These are phyloP conservation scores for Luperina testacea DNA, from an alignment of 2,888 invertebrate genomes.

Conservation along the genomic window DNA sequence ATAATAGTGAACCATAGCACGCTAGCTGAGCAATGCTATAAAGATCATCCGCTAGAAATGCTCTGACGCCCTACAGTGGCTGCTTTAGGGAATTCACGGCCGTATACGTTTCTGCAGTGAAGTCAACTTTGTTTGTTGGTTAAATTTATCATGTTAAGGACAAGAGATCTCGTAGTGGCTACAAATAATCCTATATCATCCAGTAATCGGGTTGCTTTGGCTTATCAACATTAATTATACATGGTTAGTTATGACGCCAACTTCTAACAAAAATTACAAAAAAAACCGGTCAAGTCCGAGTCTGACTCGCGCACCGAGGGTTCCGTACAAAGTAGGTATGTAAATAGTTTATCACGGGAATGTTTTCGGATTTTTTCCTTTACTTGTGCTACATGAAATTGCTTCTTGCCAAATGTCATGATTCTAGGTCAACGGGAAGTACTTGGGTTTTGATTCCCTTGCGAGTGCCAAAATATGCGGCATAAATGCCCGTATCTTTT, in stretches of 20 bases:
- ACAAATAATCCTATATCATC: background rate
- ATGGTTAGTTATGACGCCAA: background rate
- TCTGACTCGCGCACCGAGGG: no score
- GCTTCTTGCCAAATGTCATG: no score
- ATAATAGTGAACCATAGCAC: constrained; percentile 2
- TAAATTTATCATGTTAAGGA: background rate
- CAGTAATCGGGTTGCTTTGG: background rate
- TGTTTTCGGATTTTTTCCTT: no score
- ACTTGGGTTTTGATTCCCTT: no score
- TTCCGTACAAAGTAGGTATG: no score
- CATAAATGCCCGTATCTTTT: no score
- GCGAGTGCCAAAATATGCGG: no score
- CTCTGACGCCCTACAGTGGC: background rate
- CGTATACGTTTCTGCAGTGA: background rate
- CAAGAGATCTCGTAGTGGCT: background rate
- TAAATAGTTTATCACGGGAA: no score
- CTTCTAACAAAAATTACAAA: background rate
- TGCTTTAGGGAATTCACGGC: background rate
- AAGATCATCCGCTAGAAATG: constrained; percentile 9
- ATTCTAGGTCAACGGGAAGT: no score
- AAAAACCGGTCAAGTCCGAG: background rate
- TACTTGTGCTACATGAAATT: no score
- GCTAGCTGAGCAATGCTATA: constrained; percentile 14
- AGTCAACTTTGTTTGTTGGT: background rate
- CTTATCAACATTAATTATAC: background rate